Evolutionary conservation across 2,888 invertebrate genomes (phyloP).

Genomic region (Pollenia angustigena): DNA sequence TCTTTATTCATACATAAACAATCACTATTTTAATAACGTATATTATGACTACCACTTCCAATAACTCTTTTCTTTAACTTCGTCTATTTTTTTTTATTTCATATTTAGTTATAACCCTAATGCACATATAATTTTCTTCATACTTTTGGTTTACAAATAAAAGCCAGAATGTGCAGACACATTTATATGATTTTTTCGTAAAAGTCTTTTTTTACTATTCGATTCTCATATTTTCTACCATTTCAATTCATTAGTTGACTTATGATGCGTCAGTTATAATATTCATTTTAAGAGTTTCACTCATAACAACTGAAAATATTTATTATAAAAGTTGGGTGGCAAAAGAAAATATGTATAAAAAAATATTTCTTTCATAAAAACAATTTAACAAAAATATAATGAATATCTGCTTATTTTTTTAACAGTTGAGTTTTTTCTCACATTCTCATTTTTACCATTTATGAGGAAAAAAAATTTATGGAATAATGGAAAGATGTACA

Average conservation of each 20-base stretch:
- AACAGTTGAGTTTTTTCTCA: constrained; percentile 28
- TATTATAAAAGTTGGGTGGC: constrained; percentile 2
- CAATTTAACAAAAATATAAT: constrained; percentile 23
- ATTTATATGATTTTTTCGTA: not conserved
- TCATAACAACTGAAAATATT: constrained; percentile 32
- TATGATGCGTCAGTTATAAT: constrained; percentile 42
- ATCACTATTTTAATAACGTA: too few species aligned
- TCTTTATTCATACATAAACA: too few species aligned
- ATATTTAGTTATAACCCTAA: not conserved
- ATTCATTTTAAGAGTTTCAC: constrained; percentile 13
- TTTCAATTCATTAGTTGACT: constrained; percentile 63
- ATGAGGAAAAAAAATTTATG: not conserved
- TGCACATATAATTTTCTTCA: constrained; percentile 1
- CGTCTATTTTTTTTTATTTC: not conserved
- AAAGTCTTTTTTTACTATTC: not conserved
- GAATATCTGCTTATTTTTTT: constrained; percentile 37
- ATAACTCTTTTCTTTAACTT: not conserved
- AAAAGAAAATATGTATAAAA: constrained; percentile 3
- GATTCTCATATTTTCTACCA: constrained; percentile 20
- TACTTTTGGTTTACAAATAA: constrained; percentile 4
- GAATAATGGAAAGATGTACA: constrained; percentile 47
- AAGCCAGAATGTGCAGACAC: not conserved
- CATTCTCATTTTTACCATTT: not conserved
- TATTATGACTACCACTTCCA: too few species aligned
- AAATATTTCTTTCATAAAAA: not conserved